Percentiles rank a stretch among this genome's conserved stretches.
Conservation (phyloP, 2,888 invertebrate species). For the Diaprepes abbreviatus region DNA sequence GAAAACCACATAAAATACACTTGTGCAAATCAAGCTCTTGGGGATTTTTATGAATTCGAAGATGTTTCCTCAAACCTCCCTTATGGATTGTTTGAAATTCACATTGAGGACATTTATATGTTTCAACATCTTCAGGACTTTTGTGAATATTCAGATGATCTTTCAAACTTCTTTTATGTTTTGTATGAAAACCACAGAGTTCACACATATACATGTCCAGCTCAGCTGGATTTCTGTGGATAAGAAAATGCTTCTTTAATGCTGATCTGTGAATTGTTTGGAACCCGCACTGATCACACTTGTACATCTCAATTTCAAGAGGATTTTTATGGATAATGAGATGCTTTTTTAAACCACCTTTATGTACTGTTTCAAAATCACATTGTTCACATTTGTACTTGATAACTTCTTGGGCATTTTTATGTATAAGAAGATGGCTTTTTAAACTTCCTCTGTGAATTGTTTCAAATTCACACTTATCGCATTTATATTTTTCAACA, state of each 20-base stretch:
- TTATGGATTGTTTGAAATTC: neutral
- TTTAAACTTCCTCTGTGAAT: constrained; percentile 1
- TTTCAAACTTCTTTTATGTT: constrained; percentile 4
- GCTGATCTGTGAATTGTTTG: neutral
- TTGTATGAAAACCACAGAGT: neutral
- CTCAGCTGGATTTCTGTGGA: neutral
- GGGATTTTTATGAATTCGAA: neutral
- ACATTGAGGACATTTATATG: neutral
- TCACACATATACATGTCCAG: neutral
- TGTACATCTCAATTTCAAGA: neutral
- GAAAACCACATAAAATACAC: neutral
- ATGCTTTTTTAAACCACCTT: constrained; percentile 15
- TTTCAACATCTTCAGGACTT: neutral
- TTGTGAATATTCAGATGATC: neutral
- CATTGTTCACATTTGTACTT: constrained; percentile 3
- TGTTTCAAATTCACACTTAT: neutral
- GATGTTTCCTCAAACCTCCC: neutral
- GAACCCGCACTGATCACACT: neutral
- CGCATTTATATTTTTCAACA: neutral
- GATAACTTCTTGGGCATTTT: neutral
- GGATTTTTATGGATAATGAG: constrained; percentile 5
- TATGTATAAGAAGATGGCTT: neutral
- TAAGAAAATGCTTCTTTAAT: neutral
- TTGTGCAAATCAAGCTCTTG: constrained; percentile 1
- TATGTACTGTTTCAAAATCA: neutral